Base-by-base conservation (phyloP, 2,888 invertebrate species). In the Enchytraeus crypticus region DNA sequence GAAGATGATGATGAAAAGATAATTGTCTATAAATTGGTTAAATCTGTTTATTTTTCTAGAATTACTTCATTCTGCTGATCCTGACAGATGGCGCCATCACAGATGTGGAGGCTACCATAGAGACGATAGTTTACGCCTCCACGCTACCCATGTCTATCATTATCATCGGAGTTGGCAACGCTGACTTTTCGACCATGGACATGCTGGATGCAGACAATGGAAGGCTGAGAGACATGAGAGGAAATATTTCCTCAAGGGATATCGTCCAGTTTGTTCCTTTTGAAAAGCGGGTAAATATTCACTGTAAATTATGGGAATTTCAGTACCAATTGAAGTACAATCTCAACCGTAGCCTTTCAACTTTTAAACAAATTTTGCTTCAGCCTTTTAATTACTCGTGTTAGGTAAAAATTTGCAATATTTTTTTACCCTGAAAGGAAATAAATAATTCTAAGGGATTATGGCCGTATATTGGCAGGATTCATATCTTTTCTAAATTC, bases 231-330 rank as follows among this genome's bases (percentile, higher is more conserved):
- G 71, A 73, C 18, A 71, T 73, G 0, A 68, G 64, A 57, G 77
- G 77, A 8, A 65, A 70, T 33, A 67, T 68, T 11, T 73, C 70
- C 2, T 61, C 65, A 14, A 64, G 78, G 23, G 78, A 78, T 65
- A 76, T 78, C 61, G 78, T 78, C 1, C 78, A 78, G 66, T 78
- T 78, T 73, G 77, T 78, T 43, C 77, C 77, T 0, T 75, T 76
- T 63, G 65, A 74, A 51, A 71, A 76, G 26, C 76, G 74, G 64
- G 69, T n/a, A n/a, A n/a, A n/a, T n/a, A n/a, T n/a, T n/a, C n/a
- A n/a, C n/a, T n/a, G n/a, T n/a, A 71, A 63, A 66, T 68, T 66
- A 75, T 77, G 67, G 69, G 72, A 72, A 5, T 14, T 18, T 11
- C 14, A 14, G 14, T 21, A 23, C 14, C 18, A 11, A 8, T 8